Evolutionary conservation across 2,113 vertebrate species (phyloP).

Genomic region (Pomatorhinus ruficollis): DNA sequence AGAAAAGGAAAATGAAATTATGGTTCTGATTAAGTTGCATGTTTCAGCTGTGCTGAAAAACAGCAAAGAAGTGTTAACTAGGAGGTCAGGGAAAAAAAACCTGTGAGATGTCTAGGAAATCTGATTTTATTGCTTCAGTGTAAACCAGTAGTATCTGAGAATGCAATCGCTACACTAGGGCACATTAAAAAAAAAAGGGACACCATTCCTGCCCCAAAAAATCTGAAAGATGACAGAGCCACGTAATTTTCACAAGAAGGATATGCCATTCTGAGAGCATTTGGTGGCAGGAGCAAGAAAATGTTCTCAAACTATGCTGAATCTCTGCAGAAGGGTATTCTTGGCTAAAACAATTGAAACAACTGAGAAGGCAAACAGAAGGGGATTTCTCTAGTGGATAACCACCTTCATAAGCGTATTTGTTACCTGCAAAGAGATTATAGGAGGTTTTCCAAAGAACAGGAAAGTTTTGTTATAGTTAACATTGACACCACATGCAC

Average conservation of each 20-base stretch:
- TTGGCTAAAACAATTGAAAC: neutral
- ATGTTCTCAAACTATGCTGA: neutral
- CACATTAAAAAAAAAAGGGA: neutral
- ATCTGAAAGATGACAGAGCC: neutral
- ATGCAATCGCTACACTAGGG: neutral
- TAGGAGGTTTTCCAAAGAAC: neutral
- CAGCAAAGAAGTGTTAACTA: neutral
- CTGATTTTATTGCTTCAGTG: neutral
- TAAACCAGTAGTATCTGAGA: neutral
- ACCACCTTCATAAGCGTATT: neutral
- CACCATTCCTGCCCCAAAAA: neutral
- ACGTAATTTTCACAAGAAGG: neutral
- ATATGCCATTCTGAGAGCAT: neutral
- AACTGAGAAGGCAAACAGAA: neutral
- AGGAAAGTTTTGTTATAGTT: neutral
- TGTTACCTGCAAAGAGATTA: neutral
- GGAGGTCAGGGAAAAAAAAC: neutral
- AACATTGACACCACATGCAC: neutral
- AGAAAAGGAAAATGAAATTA: slow-evolving; percentile 3
- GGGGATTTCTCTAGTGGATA: neutral
- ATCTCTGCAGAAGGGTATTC: neutral
- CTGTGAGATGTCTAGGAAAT: neutral
- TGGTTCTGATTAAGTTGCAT: neutral
- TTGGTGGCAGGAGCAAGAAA: neutral
- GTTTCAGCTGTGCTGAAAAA: neutral